Evolutionary conservation across 2,888 invertebrate species (phyloP).

Genomic region (Augochlorella aurata): DNA sequence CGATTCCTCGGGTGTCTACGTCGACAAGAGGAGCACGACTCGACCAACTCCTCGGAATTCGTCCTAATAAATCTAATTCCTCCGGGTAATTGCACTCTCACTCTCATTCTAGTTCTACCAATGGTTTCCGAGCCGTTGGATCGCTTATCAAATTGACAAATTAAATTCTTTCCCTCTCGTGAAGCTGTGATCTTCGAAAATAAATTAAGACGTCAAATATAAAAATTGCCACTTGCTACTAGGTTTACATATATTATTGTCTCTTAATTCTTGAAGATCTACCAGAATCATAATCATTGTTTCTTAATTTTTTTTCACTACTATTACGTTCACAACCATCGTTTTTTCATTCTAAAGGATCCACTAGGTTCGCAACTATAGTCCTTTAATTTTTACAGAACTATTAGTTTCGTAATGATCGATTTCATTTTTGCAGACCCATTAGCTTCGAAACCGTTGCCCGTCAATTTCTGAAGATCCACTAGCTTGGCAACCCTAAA

Average conservation of each 20-base stretch:
- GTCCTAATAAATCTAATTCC: slow-evolving; percentile 1
- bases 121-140: neutral
- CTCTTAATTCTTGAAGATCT: neutral
- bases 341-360: neutral
- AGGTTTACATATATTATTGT: no score
- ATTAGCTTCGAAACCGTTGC: no score
- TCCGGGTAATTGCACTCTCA: neutral
- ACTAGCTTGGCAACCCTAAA: neutral
- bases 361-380: no score
- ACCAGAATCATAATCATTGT: no score
- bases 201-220: no score
- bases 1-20: neutral
- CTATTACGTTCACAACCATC: neutral
- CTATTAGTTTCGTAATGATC: no score
- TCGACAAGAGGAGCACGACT: slow-evolving; percentile 6
- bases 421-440: no score
- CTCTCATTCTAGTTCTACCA: neutral
- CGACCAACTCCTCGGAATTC: neutral
- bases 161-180: neutral
- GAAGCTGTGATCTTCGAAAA: neutral
- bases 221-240: no score
- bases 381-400: no score
- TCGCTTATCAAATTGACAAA: neutral
- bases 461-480: neutral
- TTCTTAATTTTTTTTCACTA: neutral